phyloP scores from a whole-genome alignment of 2,113 vertebrate species.

The Xiphorhynchus elegans region DNA sequence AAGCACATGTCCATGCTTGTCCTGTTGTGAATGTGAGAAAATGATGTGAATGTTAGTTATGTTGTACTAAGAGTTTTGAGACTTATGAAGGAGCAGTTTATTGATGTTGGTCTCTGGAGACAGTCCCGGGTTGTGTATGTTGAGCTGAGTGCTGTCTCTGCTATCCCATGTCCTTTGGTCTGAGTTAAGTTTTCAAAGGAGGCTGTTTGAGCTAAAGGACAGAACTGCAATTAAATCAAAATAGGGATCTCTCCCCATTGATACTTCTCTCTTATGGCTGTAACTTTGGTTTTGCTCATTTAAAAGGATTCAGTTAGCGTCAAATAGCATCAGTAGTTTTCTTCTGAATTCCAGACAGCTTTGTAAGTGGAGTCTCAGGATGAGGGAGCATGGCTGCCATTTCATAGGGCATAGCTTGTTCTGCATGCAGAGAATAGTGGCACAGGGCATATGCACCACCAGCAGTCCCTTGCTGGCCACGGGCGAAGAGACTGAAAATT shows the following conservation, averaged over 20 bases:
- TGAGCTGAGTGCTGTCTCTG: not conserved
- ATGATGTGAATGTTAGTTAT: not conserved
- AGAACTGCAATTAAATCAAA: not conserved
- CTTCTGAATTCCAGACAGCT: not conserved
- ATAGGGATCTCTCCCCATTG: rapidly evolving
- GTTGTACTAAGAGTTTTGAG: not conserved
- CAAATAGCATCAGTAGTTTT: not conserved
- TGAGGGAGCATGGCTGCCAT: not conserved
- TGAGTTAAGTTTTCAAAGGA: not conserved
- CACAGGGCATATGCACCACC: not conserved
- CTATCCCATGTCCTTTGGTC: not conserved
- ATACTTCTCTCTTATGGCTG: not conserved
- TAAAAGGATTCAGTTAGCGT: not conserved
- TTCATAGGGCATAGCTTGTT: not conserved
- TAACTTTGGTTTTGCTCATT: not conserved
- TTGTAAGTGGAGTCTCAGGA: not conserved
- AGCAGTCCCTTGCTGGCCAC: not conserved
- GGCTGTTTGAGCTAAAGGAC: not conserved
- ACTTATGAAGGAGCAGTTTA: not conserved
- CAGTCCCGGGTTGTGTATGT: not conserved
- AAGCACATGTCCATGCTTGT: not conserved
- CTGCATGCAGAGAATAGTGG: not conserved
- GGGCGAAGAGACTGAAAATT: not conserved
- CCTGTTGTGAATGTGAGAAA: not conserved
- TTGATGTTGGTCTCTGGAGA: not conserved